These are phyloP conservation scores for Gasterosteus aculeatus DNA, from an alignment of 2,113 vertebrate species.

Conservation along the genomic window DNA sequence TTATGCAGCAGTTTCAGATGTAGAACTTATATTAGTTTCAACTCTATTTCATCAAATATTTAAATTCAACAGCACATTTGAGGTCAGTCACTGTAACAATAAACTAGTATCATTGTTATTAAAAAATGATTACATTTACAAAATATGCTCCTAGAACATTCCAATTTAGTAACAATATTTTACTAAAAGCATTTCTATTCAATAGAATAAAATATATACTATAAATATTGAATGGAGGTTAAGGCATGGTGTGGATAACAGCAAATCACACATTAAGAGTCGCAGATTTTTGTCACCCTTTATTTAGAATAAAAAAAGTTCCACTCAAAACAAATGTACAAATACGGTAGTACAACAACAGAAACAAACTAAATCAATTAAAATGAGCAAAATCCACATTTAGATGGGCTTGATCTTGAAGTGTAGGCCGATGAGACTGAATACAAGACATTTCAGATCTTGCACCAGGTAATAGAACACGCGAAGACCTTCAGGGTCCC, in stretches of 20 bases:
- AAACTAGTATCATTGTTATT: too few relatives aligned
- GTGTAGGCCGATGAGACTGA: slow-evolving; percentile 98
- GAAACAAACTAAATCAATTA: slow-evolving; percentile 67
- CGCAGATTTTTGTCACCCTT: slow-evolving; percentile 53
- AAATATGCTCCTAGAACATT: too few relatives aligned
- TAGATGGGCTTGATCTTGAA: slow-evolving; percentile 99
- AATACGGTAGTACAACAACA: slow-evolving; percentile 64
- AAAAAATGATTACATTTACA: too few relatives aligned
- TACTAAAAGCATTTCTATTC: too few relatives aligned
- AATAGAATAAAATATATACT: not conserved
- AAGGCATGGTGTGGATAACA: not conserved
- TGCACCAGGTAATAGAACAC: slow-evolving; percentile 99
- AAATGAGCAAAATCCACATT: slow-evolving; percentile 30
- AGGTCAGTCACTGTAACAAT: too few relatives aligned
- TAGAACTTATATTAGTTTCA: too few relatives aligned
- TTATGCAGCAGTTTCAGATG: too few relatives aligned
- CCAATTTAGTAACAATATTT: too few relatives aligned
- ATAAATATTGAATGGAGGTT: not conserved
- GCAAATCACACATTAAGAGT: not conserved
- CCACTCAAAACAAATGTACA: slow-evolving; percentile 80
- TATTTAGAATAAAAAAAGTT: slow-evolving; percentile 80
- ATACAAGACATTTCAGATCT: slow-evolving; percentile 98
- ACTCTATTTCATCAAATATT: too few relatives aligned
- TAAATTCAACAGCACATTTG: too few relatives aligned
- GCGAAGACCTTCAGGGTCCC: slow-evolving; percentile 96